Evolutionary conservation across 2,888 invertebrate genomes (phyloP).

Genomic region (Parochlus steinenii): DNA sequence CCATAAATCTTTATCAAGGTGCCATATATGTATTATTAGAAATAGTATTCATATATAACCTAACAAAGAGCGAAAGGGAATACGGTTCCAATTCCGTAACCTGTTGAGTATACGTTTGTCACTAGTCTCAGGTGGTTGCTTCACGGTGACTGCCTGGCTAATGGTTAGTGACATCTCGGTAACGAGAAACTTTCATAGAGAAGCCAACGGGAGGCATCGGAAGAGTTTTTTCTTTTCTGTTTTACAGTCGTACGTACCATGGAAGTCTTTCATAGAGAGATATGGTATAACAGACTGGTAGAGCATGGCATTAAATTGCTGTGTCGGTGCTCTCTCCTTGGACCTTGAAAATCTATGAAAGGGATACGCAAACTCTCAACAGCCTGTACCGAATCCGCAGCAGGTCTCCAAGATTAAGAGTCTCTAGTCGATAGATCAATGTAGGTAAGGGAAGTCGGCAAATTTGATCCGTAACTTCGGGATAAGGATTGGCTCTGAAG

Average conservation of each 20-base stretch:
- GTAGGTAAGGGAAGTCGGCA: constrained; percentile 53
- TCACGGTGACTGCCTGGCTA: too few relatives aligned
- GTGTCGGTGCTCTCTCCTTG: constrained; percentile 18
- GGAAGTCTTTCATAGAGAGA: constrained; percentile 17
- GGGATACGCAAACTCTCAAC: constrained; percentile 16
- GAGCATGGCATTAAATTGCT: constrained; percentile 17
- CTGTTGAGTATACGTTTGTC: too few relatives aligned
- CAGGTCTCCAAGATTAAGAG: constrained; percentile 58
- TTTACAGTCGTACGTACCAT: constrained; percentile 17
- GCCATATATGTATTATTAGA: too few relatives aligned
- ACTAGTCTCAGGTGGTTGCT: too few relatives aligned
- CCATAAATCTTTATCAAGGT: too few relatives aligned
- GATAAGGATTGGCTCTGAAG: constrained; percentile 60
- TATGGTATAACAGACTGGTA: constrained; percentile 17
- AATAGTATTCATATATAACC: too few relatives aligned
- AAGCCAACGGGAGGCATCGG: constrained; percentile 37
- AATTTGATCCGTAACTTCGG: constrained; percentile 39
- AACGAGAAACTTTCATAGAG: constrained; percentile 39
- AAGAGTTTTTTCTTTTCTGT: constrained; percentile 27
- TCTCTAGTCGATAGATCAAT: constrained; percentile 50
- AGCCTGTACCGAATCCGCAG: constrained; percentile 51
- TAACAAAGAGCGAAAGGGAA: too few relatives aligned
- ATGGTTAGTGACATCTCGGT: constrained; percentile 31
- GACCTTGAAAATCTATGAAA: too few relatives aligned
- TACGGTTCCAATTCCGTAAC: too few relatives aligned